phyloP scores from a whole-genome alignment of 1,140 invertebrate species.

The Littorina saxatilis region DNA sequence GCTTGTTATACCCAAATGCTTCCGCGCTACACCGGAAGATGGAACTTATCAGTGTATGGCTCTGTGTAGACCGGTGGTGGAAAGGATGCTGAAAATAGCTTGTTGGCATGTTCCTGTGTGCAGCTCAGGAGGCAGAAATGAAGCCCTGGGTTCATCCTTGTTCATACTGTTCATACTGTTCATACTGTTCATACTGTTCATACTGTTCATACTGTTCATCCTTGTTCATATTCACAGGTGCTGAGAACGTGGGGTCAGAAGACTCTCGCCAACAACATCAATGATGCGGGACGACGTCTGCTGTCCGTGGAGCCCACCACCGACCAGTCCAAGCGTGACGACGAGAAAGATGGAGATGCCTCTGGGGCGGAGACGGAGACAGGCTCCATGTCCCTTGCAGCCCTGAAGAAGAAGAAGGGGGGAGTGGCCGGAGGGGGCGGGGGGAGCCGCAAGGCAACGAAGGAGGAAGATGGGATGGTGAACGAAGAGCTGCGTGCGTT shows the following conservation, averaged over 20 bases:
- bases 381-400: slow-evolving; percentile 35
- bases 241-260: slow-evolving; percentile 72
- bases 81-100: too few relatives aligned
- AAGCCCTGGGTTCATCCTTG: too few relatives aligned
- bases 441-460: not conserved
- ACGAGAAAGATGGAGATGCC: not conserved
- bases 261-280: slow-evolving; percentile 67
- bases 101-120: too few relatives aligned
- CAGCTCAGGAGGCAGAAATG: too few relatives aligned
- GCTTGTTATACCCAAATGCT: too few relatives aligned
- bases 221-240: slow-evolving; percentile 49
- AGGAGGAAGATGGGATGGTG: slow-evolving; percentile 56
- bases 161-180: too few relatives aligned
- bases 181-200: too few relatives aligned
- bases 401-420: slow-evolving; percentile 61
- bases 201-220: not conserved
- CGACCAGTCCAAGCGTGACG: slow-evolving; percentile 13
- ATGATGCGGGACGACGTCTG: slow-evolving; percentile 69
- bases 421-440: slow-evolving; percentile 40
- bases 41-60: too few relatives aligned
- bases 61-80: too few relatives aligned
- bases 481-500: slow-evolving; percentile 74
- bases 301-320: slow-evolving; percentile 60
- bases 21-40: too few relatives aligned
- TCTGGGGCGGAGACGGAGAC: not conserved